Evolutionary conservation across 2,113 vertebrate genomes (phyloP), one percentile per base, ranked within the genome.

Genomic region (Tychaedon coryphoeus): DNA sequence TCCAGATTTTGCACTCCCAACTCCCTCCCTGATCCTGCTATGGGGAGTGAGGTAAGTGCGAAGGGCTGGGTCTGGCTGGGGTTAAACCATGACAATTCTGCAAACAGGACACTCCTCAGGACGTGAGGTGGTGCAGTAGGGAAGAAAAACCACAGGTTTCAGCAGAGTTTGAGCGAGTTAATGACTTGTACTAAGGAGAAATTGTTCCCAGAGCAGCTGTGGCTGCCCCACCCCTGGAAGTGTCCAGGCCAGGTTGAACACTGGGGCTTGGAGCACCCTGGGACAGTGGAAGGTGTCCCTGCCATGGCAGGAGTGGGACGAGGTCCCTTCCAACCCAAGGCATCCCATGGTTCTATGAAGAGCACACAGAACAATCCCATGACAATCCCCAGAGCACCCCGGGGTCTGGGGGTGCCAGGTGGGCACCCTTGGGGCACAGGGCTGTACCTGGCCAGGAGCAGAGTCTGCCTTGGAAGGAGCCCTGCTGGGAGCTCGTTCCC

Each of bases 371-470:
- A n/a, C n/a, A 22, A 40, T 18, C 17, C 43, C 3, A 1, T 12
- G 33, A 5, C 3, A 54, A 33, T 4, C 8, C 45, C 26, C 38
- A 40, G 17, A 26, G 5, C 36, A 38, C 24, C 38, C 38, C 6
- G 5, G 17, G 2, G 2, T 8, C 23, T 43, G 31, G 25, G 25
- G 19, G 64, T 45, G 53, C 64, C 51, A 34, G 1, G 0, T 18
- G 71, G 57, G 38, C 38, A 14, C 31, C 50, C 51, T 13, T 4
- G 1, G 71, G 8, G 9, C 48, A 18, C 0, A 0, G 53, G 34
- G 25, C 5, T 34, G 28, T 2, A 1, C 11, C 38, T 26, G 23
- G 3, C 14, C 0, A 0, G 12, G 47, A 53, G 13, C 17, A 3
- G 10, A 9, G 36, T 12, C 57, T 53, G 38, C 77, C 69, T 12